Percentiles rank a stretch among this genome's conserved stretches.
These are phyloP conservation scores for Callosobruchus maculatus DNA, from an alignment of 2,888 invertebrate genomes.

Conservation along the genomic window DNA sequence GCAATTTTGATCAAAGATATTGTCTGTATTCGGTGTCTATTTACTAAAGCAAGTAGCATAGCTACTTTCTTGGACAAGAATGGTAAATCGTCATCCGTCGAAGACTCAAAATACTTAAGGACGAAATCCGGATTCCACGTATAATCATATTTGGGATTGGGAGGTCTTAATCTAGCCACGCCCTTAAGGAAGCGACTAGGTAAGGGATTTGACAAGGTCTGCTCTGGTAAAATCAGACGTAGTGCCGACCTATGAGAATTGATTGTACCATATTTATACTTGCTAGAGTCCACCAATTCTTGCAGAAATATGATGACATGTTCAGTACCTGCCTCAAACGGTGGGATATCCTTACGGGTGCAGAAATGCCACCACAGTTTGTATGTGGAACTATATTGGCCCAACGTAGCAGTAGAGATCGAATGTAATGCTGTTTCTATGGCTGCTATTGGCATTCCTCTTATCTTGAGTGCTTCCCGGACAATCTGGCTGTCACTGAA, in stretches of 20 bases:
- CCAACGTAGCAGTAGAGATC: constrained; percentile 3
- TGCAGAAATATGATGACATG: constrained; percentile 10
- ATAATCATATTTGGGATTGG: too few species aligned
- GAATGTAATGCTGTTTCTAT: constrained; percentile 6
- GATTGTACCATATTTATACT: constrained; percentile 3
- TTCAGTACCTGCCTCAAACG: background rate
- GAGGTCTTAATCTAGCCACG: too few species aligned
- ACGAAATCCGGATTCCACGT: too few species aligned
- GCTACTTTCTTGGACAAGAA: too few species aligned
- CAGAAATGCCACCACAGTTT: constrained; percentile 12
- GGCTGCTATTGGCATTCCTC: constrained; percentile 6
- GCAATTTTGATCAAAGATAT: too few species aligned
- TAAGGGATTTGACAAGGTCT: too few species aligned
- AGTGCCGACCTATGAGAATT: constrained; percentile 13
- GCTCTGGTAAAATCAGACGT: constrained; percentile 4
- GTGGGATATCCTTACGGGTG: background rate
- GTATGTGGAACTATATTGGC: constrained; percentile 9
- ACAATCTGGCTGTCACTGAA: constrained; percentile 17
- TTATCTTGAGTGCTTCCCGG: constrained; percentile 5
- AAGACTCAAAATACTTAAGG: too few species aligned
- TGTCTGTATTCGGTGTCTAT: too few species aligned
- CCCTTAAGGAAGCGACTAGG: too few species aligned
- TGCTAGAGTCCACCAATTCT: background rate
- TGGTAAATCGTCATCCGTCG: too few species aligned
- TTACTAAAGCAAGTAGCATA: too few species aligned